Conservation (phyloP, 2,888 invertebrate genomes). For the Tenthredo amoena region DNA sequence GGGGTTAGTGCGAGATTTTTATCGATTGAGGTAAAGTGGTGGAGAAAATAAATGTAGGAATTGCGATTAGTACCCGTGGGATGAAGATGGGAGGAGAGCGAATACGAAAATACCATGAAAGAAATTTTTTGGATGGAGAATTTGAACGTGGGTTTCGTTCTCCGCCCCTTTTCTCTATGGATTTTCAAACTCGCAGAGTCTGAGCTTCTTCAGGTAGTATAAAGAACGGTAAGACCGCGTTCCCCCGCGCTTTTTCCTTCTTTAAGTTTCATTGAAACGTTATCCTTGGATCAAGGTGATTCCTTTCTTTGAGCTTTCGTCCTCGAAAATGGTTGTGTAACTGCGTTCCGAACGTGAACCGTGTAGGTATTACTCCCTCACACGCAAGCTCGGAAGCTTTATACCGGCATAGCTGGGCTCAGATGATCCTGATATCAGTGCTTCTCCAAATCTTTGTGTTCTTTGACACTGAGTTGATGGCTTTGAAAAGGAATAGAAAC, state of each 20-base stretch:
- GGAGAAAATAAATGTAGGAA: background rate
- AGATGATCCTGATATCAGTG: background rate
- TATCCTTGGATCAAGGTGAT: constrained; percentile 7
- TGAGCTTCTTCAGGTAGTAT: background rate
- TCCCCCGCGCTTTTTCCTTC: background rate
- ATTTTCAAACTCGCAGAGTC: background rate
- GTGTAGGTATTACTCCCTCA: background rate
- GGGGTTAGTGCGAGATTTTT: background rate
- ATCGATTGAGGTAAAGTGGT: background rate
- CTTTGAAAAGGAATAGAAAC: background rate
- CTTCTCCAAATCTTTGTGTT: background rate
- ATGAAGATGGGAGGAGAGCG: background rate
- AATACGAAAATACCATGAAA: background rate
- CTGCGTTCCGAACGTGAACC: background rate
- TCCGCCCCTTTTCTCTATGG: background rate
- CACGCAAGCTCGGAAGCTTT: background rate
- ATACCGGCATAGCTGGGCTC: background rate
- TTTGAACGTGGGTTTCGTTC: background rate
- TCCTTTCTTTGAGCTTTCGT: background rate
- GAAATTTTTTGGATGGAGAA: background rate
- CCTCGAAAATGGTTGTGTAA: background rate
- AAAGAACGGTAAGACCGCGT: background rate
- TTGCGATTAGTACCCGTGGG: background rate
- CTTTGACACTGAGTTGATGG: background rate
- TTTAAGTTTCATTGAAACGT: constrained; percentile 33